These are phyloP conservation scores for Petrocephalus zakoni DNA, from an alignment of 2,113 vertebrate genomes.

Conservation along the genomic window DNA sequence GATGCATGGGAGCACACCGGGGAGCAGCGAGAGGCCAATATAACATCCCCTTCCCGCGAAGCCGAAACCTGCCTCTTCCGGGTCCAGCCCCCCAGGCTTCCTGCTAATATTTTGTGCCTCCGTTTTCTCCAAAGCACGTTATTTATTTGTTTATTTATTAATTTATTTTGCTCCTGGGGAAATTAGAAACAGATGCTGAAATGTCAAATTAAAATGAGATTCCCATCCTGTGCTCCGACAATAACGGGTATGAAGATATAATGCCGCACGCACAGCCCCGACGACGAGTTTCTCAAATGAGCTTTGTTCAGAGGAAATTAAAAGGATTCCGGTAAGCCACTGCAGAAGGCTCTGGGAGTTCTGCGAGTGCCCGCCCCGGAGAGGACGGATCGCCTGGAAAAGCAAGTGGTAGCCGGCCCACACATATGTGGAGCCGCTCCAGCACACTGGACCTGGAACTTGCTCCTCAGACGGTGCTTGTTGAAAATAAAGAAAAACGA, in stretches of 20 bases:
- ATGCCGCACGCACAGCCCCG: slow-evolving; percentile 55
- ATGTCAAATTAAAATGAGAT: slow-evolving; percentile 73
- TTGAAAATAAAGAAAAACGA: background rate
- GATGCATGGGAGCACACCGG: background rate
- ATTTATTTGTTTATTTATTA: background rate
- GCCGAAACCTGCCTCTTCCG: background rate
- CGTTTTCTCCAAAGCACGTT: background rate
- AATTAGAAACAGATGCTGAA: slow-evolving; percentile 70
- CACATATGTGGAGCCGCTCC: background rate
- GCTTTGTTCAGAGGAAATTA: slow-evolving; percentile 69
- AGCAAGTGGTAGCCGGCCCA: slow-evolving; percentile 34
- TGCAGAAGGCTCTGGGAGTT: slow-evolving; percentile 45
- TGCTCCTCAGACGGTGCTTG: background rate
- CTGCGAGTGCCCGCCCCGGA: slow-evolving; percentile 46
- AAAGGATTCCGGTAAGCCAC: slow-evolving; percentile 57
- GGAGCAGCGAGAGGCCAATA: background rate
- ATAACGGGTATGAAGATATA: slow-evolving; percentile 67
- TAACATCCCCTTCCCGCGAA: background rate
- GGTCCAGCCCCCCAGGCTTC: background rate
- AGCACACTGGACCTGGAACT: background rate
- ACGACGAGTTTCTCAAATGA: slow-evolving; percentile 56
- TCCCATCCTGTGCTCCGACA: slow-evolving; percentile 54
- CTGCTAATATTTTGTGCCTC: background rate
- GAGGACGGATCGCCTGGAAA: slow-evolving; percentile 54
- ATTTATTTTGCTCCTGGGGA: slow-evolving; percentile 40